A percentile compares a stretch with the other conserved stretches of the same genome.
phyloP scores from a whole-genome alignment of 2,113 vertebrate species.

The Phrynocephalus versicolor region DNA sequence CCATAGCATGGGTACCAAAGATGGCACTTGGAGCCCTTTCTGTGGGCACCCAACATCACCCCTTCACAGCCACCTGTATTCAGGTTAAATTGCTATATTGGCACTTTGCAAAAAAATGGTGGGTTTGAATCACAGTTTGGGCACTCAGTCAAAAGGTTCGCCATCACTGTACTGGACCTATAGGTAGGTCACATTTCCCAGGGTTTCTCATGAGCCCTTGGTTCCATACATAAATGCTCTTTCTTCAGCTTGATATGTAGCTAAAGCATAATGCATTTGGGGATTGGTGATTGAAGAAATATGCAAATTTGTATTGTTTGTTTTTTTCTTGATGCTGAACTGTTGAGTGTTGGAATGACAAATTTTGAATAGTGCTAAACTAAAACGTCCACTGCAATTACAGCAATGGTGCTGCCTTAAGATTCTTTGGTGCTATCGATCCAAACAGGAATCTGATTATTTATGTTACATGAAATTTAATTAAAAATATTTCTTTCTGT shows the following conservation, averaged over 20 bases:
- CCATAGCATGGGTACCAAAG: too few relatives aligned
- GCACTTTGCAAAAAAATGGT: too few relatives aligned
- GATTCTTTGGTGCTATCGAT: not conserved
- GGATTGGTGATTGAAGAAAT: not conserved
- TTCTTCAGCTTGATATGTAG: not conserved
- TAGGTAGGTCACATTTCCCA: not conserved
- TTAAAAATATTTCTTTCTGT: slow-evolving; percentile 41
- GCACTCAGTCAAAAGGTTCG: too few relatives aligned
- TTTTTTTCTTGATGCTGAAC: not conserved
- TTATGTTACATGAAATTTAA: slow-evolving; percentile 72
- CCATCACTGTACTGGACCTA: too few relatives aligned
- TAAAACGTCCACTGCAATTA: not conserved
- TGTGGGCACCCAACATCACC: too few relatives aligned
- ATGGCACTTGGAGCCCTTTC: too few relatives aligned
- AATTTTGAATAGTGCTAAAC: not conserved
- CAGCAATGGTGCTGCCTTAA: slow-evolving; percentile 28
- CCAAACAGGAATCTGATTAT: slow-evolving; percentile 49
- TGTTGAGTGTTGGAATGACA: not conserved
- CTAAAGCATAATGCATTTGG: not conserved
- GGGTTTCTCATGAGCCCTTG: not conserved
- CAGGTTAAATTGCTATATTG: too few relatives aligned
- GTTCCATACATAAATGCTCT: not conserved
- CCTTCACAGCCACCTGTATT: too few relatives aligned
- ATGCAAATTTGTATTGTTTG: not conserved
- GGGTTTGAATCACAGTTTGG: too few relatives aligned